A percentile compares a stretch with the other conserved stretches of the same genome.
phyloP scores from a whole-genome alignment of 2,797 vertebrate species.

The Syngnathus rostellatus region DNA sequence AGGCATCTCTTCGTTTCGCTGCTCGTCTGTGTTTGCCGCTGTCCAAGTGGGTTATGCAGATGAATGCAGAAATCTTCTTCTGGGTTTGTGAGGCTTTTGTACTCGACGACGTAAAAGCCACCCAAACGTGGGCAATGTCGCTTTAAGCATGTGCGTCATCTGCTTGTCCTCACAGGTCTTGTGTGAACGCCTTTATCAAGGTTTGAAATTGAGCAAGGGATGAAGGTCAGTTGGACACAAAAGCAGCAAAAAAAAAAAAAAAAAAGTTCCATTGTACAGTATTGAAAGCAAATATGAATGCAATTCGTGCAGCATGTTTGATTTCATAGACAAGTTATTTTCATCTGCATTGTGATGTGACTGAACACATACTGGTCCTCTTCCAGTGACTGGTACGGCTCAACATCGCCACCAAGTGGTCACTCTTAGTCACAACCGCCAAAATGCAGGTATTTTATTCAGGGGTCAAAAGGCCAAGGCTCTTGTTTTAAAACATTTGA shows the following conservation, averaged over 20 bases:
- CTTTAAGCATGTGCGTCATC: no score
- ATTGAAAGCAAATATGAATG: neutral
- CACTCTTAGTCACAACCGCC: rapidly evolving
- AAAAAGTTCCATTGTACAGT: neutral
- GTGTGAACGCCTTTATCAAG: no score
- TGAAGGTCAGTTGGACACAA: neutral
- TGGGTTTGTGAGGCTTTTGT: neutral
- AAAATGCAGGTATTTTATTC: no score
- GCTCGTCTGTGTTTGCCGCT: slow-evolving; percentile 24
- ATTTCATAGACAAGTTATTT: neutral
- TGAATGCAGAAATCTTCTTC: slow-evolving; percentile 33
- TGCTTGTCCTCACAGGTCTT: no score
- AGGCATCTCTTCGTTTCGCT: slow-evolving; percentile 46
- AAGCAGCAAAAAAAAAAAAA: neutral
- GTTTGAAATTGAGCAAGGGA: neutral
- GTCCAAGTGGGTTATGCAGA: slow-evolving; percentile 48
- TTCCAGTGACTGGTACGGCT: slow-evolving; percentile 13
- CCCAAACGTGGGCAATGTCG: neutral
- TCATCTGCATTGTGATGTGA: neutral
- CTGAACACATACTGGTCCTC: neutral
- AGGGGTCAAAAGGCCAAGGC: no score
- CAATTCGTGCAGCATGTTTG: neutral
- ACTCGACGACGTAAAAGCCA: neutral
- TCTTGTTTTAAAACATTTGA: no score
- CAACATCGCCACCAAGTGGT: slow-evolving; percentile 56